Conservation (phyloP, 2,113 vertebrate species). For the Suricata suricatta region DNA sequence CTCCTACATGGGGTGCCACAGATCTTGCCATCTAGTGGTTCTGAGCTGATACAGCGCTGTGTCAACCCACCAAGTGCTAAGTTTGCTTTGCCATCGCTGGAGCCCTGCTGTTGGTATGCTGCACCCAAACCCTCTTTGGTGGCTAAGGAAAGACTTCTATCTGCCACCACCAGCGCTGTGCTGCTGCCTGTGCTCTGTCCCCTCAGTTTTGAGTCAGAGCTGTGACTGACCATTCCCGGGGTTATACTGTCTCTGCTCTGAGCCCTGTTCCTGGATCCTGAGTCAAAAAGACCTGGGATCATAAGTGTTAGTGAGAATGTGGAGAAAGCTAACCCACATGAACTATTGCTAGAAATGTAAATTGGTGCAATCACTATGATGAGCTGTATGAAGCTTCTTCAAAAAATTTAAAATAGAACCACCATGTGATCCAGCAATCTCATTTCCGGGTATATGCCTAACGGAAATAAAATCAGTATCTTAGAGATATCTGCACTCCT, state of each 20-base stretch:
- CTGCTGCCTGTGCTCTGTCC: too few relatives aligned
- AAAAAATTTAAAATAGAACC: neutral
- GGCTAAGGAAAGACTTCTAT: neutral
- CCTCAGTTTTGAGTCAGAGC: neutral
- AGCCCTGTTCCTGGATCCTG: neutral
- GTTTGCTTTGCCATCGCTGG: too few relatives aligned
- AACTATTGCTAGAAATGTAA: neutral
- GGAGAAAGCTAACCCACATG: neutral
- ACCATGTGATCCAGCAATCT: neutral
- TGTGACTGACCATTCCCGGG: neutral
- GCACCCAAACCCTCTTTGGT: neutral
- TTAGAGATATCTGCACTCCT: neutral
- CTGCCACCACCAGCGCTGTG: too few relatives aligned
- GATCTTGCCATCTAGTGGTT: fast-evolving
- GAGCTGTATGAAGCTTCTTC: neutral
- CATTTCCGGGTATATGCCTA: neutral
- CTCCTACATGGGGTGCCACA: neutral
- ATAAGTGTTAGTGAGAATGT: neutral
- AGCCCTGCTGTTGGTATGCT: neutral
- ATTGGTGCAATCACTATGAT: neutral
- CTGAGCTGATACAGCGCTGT: neutral
- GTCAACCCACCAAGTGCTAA: too few relatives aligned
- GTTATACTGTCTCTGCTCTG: neutral
- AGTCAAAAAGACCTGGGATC: neutral
- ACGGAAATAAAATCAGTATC: neutral